phyloP scores from a whole-genome alignment of 2,888 invertebrate genomes.

The Atrina japonica region DNA sequence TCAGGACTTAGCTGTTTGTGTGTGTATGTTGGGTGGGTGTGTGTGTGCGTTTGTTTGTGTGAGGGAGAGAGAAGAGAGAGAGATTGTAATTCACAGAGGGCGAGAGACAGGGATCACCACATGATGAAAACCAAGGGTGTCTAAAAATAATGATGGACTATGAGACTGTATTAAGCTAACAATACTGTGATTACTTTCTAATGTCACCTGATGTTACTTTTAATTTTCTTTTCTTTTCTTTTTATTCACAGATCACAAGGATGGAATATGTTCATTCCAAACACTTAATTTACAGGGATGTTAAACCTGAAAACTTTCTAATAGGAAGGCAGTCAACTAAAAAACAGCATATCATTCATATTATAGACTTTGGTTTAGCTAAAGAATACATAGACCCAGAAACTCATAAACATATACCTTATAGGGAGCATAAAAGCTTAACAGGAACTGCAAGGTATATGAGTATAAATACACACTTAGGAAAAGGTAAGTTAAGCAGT shows the following conservation, averaged over 20 bases:
- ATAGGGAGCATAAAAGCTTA: slow-evolving; percentile 99
- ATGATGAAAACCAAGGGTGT: too few relatives aligned
- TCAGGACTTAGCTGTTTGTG: too few relatives aligned
- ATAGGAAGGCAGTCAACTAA: slow-evolving; percentile 98
- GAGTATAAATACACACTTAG: slow-evolving; percentile 99
- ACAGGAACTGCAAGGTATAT: slow-evolving; percentile 99
- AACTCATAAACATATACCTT: slow-evolving; percentile 96
- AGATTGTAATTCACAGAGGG: too few relatives aligned
- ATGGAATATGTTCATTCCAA: slow-evolving; percentile 99
- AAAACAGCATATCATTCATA: slow-evolving; percentile 99
- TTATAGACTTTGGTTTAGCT: slow-evolving; percentile 99
- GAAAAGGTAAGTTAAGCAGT: slow-evolving; percentile 87
- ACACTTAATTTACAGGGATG: slow-evolving; percentile 99
- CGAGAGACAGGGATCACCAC: too few relatives aligned
- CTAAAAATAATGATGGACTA: too few relatives aligned
- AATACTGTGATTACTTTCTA: too few relatives aligned
- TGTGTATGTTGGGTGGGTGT: too few relatives aligned
- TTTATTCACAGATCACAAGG: slow-evolving; percentile 91
- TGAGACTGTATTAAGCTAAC: too few relatives aligned
- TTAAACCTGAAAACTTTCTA: slow-evolving; percentile 99
- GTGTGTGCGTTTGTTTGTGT: too few relatives aligned
- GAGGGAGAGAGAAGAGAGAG: too few relatives aligned
- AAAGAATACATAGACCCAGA: slow-evolving; percentile 99
- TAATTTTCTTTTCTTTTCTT: slow-evolving; percentile 1
- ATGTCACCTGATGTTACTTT: too few relatives aligned